These are phyloP conservation scores for Caenorhabditis zanzibari DNA, from an alignment of 2,888 invertebrate species.

Conservation along the genomic window DNA sequence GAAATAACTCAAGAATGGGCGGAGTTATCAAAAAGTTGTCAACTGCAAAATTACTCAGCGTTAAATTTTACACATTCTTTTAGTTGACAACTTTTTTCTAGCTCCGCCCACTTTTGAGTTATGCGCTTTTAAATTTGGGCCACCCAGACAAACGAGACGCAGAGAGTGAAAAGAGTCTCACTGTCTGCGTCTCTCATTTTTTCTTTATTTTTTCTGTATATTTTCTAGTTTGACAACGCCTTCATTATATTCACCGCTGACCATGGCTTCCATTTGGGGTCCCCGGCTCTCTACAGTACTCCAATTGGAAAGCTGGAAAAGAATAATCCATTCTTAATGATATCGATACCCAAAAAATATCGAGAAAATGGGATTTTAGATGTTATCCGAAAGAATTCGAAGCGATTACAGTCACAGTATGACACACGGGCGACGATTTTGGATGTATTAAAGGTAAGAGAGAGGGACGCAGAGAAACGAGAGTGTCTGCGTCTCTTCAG, in stretches of 20 bases:
- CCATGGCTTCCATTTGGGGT: slow-evolving; percentile 65
- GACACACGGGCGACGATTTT: slow-evolving; percentile 68
- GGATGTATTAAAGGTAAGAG: slow-evolving; percentile 67
- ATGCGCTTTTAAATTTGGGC: neutral
- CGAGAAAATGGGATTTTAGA: slow-evolving; percentile 52
- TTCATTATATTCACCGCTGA: slow-evolving; percentile 71
- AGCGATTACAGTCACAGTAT: slow-evolving; percentile 66
- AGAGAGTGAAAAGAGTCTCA: too few species aligned
- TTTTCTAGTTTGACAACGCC: slow-evolving; percentile 51
- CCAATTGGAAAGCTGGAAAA: slow-evolving; percentile 44
- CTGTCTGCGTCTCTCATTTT: neutral
- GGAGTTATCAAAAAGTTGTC: neutral
- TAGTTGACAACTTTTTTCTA: neutral
- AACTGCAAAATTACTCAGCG: neutral
- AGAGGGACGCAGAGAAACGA: neutral
- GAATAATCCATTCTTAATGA: slow-evolving; percentile 69
- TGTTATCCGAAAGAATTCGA: slow-evolving; percentile 59
- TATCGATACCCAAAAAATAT: slow-evolving; percentile 68
- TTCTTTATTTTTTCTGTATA: neutral
- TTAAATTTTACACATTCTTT: neutral
- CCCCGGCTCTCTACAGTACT: neutral
- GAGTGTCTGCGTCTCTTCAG: slow-evolving; percentile 3
- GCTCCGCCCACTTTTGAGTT: neutral
- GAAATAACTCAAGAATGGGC: neutral
- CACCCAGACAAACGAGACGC: too few species aligned